A percentile compares a stretch with the other conserved stretches of the same genome.
Evolutionary conservation across 2,113 vertebrate genomes (phyloP).

Genomic region (Saguinus imperator): DNA sequence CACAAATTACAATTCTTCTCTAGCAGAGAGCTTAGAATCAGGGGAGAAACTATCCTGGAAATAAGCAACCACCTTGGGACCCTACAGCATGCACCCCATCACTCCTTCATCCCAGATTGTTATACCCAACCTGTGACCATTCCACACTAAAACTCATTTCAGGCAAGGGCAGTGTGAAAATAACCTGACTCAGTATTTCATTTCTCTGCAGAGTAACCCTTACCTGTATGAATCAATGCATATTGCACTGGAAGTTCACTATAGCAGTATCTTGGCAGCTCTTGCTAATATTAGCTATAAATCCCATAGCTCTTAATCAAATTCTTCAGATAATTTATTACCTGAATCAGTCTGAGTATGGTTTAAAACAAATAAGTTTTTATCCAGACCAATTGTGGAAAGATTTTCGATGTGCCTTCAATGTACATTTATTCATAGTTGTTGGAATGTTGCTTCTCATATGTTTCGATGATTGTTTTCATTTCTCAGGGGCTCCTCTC

Average conservation of each 20-base stretch:
- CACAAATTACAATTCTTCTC: neutral
- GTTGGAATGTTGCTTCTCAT: neutral
- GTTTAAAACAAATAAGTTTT: neutral
- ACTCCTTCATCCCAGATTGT: neutral
- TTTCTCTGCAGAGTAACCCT: neutral
- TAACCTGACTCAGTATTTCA: neutral
- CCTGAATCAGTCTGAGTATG: neutral
- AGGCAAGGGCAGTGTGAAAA: neutral
- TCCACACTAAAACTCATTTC: neutral
- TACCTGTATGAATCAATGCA: neutral
- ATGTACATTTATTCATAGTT: neutral
- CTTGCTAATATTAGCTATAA: neutral
- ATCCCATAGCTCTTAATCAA: neutral
- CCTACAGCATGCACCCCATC: neutral
- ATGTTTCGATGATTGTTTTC: neutral
- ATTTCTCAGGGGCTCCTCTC: neutral
- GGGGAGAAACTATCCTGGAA: neutral
- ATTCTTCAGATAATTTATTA: neutral
- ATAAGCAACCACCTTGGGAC: neutral
- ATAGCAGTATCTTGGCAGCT: neutral
- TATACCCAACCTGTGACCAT: neutral
- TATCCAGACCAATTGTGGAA: neutral
- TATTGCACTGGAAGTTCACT: neutral
- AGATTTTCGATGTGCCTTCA: neutral
- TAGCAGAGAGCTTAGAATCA: neutral